A percentile compares a stretch with the other conserved stretches of the same genome.
Evolutionary conservation across 2,797 vertebrate species (phyloP).

Genomic region (Thunnus albacares): DNA sequence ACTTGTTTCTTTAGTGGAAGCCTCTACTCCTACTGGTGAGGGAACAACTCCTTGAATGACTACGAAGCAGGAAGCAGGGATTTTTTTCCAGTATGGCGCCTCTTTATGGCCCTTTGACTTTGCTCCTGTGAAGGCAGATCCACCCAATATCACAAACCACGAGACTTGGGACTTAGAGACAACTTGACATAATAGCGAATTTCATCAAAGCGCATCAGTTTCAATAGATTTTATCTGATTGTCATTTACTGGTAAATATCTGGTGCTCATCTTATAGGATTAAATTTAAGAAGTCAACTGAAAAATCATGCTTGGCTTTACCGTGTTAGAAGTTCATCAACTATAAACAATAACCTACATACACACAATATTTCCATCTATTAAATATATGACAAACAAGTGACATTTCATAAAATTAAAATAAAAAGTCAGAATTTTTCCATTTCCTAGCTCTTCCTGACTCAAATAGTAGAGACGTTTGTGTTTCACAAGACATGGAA

Average conservation of each 20-base stretch:
- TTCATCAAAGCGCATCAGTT: background rate
- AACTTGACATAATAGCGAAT: background rate
- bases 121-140: conserved; percentile 73
- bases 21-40: conserved; percentile 20
- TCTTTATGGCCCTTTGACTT: conserved; percentile 88
- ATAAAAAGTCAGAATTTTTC: background rate
- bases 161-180: background rate
- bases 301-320: background rate
- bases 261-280: background rate
- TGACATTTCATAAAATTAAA: background rate
- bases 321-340: background rate
- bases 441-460: background rate
- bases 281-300: background rate
- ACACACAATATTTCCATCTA: background rate
- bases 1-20: conserved; percentile 19
- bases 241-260: background rate
- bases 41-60: conserved; percentile 20
- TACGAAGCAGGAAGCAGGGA: conserved; percentile 63
- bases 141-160: conserved; percentile 39
- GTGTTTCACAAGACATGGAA: background rate
- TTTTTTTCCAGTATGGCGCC: conserved; percentile 50
- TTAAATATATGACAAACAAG: background rate
- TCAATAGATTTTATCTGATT: background rate
- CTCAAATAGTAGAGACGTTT: background rate
- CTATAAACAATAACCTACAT: background rate